Evolutionary conservation across 2,888 invertebrate genomes (phyloP).

Genomic region (Drosophila kuntzei): DNA sequence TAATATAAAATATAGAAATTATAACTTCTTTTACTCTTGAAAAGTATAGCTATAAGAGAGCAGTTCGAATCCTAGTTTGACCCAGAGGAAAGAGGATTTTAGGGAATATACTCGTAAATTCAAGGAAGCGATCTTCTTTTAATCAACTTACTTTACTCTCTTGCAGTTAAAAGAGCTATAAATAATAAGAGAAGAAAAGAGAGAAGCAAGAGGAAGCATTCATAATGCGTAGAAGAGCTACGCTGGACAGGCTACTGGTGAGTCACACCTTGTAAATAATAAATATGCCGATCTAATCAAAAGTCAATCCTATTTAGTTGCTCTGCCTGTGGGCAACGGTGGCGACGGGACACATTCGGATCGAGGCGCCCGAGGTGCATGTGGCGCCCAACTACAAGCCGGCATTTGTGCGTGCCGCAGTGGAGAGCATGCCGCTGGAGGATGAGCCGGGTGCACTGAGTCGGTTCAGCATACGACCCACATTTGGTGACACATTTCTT

Average conservation of each 20-base stretch:
- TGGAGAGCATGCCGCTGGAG: constrained; percentile 82
- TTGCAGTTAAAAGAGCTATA: not conserved
- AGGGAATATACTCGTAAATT: not conserved
- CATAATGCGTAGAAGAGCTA: constrained; percentile 59
- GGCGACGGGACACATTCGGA: constrained; percentile 75
- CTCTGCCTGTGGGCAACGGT: constrained; percentile 47
- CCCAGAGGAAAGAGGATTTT: too few relatives aligned
- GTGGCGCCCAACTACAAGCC: constrained; percentile 64
- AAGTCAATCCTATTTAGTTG: constrained; percentile 31
- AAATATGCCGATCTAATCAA: not conserved
- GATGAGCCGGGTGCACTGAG: constrained; percentile 51
- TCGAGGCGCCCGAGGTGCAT: constrained; percentile 78
- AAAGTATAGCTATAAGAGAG: too few relatives aligned
- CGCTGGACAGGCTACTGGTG: constrained; percentile 57
- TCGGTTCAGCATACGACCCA: constrained; percentile 75
- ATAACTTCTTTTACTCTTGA: too few relatives aligned
- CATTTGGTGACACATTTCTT: constrained; percentile 84
- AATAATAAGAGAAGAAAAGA: not conserved
- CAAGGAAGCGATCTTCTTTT: not conserved
- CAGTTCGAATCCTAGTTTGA: too few relatives aligned
- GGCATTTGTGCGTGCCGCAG: constrained; percentile 83
- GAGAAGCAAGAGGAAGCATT: not conserved
- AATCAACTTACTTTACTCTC: not conserved
- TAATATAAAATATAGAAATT: too few relatives aligned
- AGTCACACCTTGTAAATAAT: constrained; percentile 11